A percentile compares a stretch with the other conserved stretches of the same genome.
These are phyloP conservation scores for Leucophenga maculata DNA, from an alignment of 2,888 invertebrate genomes.

Conservation along the genomic window DNA sequence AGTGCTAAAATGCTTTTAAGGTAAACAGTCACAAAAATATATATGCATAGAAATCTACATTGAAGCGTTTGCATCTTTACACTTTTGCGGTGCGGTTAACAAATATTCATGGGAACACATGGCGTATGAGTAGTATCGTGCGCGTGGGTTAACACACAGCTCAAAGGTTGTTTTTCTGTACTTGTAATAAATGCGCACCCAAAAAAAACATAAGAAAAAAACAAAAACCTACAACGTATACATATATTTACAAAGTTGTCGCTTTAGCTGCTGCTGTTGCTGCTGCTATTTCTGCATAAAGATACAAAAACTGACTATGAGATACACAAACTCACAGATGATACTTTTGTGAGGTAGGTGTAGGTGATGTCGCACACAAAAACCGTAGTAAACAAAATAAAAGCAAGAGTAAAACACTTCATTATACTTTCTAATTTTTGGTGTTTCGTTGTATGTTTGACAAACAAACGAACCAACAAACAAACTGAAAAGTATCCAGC, in stretches of 20 bases:
- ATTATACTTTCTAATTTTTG: conserved; percentile 53
- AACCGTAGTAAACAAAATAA: conserved; percentile 36
- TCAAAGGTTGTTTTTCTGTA: conserved; percentile 13
- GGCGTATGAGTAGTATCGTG: conserved; percentile 50
- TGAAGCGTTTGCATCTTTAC: conserved; percentile 4
- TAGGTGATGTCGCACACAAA: neutral
- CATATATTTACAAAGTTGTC: conserved; percentile 36
- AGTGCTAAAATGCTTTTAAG: conserved; percentile 18
- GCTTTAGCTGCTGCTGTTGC: conserved; percentile 38
- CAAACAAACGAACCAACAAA: conserved; percentile 24
- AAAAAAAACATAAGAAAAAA: neutral
- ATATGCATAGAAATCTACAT: neutral
- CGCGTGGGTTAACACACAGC: neutral
- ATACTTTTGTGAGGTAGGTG: too few relatives aligned
- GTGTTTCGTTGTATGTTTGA: conserved; percentile 6
- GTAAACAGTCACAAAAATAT: conserved; percentile 3
- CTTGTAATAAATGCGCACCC: conserved; percentile 37
- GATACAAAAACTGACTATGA: conserved; percentile 19
- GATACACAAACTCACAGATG: neutral
- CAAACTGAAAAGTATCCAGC: neutral
- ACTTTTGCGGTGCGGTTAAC: conserved; percentile 39
- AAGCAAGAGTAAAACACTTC: conserved; percentile 46
- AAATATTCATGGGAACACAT: conserved; percentile 52
- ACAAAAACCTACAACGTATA: neutral
- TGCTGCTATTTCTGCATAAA: conserved; percentile 1